Evolutionary conservation across 1,140 invertebrate genomes (phyloP).

Genomic region (Eurosta solidaginis): DNA sequence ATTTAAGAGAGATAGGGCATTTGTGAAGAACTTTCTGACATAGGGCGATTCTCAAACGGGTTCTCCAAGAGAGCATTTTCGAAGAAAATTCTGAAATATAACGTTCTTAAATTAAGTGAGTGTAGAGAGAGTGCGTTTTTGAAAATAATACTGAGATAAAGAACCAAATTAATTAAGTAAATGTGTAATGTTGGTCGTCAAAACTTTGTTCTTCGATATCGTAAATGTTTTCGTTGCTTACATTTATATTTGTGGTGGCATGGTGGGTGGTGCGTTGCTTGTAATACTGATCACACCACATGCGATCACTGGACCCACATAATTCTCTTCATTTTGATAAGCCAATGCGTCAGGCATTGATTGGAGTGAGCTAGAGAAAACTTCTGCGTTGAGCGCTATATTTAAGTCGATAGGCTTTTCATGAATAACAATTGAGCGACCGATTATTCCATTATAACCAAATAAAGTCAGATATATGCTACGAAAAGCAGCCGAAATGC

Average conservation of each 20-base stretch:
- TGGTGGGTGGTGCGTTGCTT: slow-evolving; percentile 37
- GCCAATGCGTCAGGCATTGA: slow-evolving; percentile 46
- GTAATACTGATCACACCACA: slow-evolving; percentile 57
- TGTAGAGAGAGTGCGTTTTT: too few relatives aligned
- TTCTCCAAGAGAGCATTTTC: too few relatives aligned
- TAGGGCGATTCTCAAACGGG: too few relatives aligned
- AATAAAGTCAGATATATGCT: slow-evolving; percentile 53
- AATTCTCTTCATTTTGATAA: slow-evolving; percentile 56
- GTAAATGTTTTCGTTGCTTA: background rate
- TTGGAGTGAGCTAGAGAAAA: slow-evolving; percentile 48
- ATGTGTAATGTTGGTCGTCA: too few relatives aligned
- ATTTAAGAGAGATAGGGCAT: too few relatives aligned
- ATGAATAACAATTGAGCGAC: slow-evolving; percentile 55
- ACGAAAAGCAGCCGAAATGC: slow-evolving; percentile 47
- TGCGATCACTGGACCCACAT: slow-evolving; percentile 48
- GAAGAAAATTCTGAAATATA: too few relatives aligned
- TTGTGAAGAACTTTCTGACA: too few relatives aligned
- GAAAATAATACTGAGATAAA: too few relatives aligned
- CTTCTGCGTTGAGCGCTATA: slow-evolving; percentile 52
- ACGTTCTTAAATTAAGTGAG: too few relatives aligned
- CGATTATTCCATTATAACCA: slow-evolving; percentile 56
- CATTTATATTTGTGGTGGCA: background rate
- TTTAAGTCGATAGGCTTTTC: slow-evolving; percentile 57
- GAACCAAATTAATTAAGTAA: too few relatives aligned
- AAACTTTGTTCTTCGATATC: too few relatives aligned